Evolutionary conservation across 2,888 invertebrate species (phyloP), one percentile per base, ranked within the genome.

Genomic region (Trachelus stipa): DNA sequence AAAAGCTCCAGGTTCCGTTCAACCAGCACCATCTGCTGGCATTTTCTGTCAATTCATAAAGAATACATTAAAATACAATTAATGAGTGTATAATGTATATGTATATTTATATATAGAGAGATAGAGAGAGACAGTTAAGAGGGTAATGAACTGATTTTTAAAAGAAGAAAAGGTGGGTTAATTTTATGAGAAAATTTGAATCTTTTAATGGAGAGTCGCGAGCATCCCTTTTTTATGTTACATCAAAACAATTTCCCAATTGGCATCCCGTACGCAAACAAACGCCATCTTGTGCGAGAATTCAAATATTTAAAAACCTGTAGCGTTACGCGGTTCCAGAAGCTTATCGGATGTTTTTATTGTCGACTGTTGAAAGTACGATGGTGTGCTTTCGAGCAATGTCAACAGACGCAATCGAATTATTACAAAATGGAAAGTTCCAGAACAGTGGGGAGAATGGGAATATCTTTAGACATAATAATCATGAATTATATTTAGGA

Each of bases 1-100:
- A 94, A 86, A 95, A 95, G 90, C 94, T 94, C 98, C 98, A 98
- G 11, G 94, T 94, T n/a, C 97, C 97, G 86, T 96, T 95, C 83
- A 92, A 90, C 83, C 93, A 91, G 90, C 98, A 98, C 85, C 93
- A 93, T 77, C 96, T 94, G 15, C 96, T 96, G 34, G 97, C 98
- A 90, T 98, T 98, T 90, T 97, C 98, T 98, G 93, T 69, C 0
- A 9, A 56, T 23, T 56, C 56, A 56, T 23, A 56, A 56, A 15
- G 1, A 23, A 23, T 23, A 40, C 23, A 40, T 6, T 40, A 40
- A 40, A 40, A 6, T 40, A 40, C 0, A 40, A 23, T 15, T 40
- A 40, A 40, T 15, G 2, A 15, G 12, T 37, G 37, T 33, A 33
- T 33, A 33, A 35, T 34, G 4, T 34, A 34, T 34, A 34, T 4